Percentiles rank a stretch among this genome's conserved stretches.
These are phyloP conservation scores for Rotaria macrura DNA, from an alignment of 2,888 invertebrate species.

Conservation along the genomic window DNA sequence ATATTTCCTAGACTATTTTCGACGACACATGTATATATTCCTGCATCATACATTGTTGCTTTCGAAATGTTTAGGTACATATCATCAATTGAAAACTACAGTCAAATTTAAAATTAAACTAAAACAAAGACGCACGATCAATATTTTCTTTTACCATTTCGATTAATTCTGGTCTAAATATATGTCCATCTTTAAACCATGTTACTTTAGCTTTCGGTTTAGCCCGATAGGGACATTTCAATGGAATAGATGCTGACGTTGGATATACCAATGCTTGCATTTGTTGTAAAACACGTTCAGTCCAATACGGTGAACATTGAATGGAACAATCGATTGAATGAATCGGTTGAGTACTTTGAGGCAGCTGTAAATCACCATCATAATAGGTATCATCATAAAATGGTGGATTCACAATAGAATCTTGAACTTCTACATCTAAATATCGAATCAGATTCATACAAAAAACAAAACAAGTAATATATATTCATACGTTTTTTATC, in stretches of 20 bases:
- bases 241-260: not conserved
- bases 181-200: conserved; percentile 4
- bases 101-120: not conserved
- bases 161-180: not conserved
- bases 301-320: conserved; percentile 6
- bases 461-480: not conserved
- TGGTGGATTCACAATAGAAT: not conserved
- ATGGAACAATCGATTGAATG: not conserved
- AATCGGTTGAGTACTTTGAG: not conserved
- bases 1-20: conserved; percentile 21
- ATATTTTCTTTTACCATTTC: not conserved
- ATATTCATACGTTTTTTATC: not conserved
- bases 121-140: not conserved
- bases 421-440: not conserved
- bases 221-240: not conserved
- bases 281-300: conserved; percentile 8
- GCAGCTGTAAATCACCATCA: not conserved
- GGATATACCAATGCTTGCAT: conserved; percentile 19
- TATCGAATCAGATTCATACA: not conserved
- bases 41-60: conserved; percentile 15
- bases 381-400: not conserved
- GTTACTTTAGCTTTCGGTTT: not conserved
- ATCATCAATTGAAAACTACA: not conserved
- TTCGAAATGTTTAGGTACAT: not conserved
- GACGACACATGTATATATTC: not conserved